A percentile compares a stretch with the other conserved stretches of the same genome.
phyloP scores from a whole-genome alignment of 2,113 vertebrate species.

The Cynocephalus volans region DNA sequence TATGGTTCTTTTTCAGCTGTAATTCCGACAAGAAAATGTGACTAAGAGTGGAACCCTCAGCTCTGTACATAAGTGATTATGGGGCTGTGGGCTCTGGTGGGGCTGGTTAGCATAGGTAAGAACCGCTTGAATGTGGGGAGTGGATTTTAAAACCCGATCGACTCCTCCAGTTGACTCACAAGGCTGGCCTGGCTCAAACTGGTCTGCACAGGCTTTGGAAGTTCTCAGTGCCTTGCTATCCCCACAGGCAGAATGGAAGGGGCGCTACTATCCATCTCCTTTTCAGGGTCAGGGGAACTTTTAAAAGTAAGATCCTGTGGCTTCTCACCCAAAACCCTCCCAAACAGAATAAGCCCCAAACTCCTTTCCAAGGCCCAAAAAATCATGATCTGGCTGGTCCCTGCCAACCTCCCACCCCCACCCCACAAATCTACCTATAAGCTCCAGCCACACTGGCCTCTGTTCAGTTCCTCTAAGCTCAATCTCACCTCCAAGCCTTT shows the following conservation, averaged over 20 bases:
- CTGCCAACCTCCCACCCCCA: background rate
- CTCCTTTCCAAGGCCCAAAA: background rate
- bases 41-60: constrained; percentile 30
- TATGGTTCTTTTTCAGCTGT: background rate
- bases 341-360: background rate
- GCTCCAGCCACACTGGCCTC: constrained; percentile 71
- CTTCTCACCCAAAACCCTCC: background rate
- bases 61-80: accelerated
- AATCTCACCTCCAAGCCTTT: background rate
- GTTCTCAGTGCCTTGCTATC: background rate
- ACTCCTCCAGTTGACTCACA: background rate
- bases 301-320: background rate
- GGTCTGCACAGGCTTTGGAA: background rate
- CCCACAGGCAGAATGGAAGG: background rate
- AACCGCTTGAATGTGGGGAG: background rate
- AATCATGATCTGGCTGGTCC: background rate
- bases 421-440: background rate
- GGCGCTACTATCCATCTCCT: background rate
- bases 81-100: background rate
- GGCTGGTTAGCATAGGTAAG: background rate
- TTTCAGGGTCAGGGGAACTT: background rate
- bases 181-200: background rate
- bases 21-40: constrained; percentile 61
- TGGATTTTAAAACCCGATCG: background rate
- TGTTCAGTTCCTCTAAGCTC: constrained; percentile 47